Percentiles rank a stretch among this genome's conserved stretches.
These are phyloP conservation scores for Brenthis hecate DNA, from an alignment of 2,888 invertebrate genomes.

Conservation along the genomic window DNA sequence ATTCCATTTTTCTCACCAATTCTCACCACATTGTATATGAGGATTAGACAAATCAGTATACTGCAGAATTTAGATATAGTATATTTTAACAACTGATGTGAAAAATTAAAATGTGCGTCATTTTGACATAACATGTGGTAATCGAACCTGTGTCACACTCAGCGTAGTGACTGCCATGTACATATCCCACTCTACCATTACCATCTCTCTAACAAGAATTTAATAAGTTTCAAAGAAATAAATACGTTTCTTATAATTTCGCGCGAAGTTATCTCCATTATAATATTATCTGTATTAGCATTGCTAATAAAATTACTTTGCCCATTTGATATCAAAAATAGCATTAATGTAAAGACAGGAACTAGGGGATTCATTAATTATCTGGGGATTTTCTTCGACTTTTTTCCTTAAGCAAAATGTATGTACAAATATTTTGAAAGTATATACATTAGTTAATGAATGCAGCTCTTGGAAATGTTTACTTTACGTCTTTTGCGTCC, in stretches of 20 bases:
- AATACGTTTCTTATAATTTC: neutral
- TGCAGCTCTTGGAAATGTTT: constrained; percentile 72
- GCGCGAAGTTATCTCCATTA: neutral
- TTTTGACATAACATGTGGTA: no score
- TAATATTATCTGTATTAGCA: constrained; percentile 3
- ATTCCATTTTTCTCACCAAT: no score
- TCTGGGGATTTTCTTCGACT: constrained; percentile 51
- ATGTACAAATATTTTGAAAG: constrained; percentile 80
- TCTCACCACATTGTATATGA: no score
- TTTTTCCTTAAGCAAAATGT: constrained; percentile 72
- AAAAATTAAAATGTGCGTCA: no score
- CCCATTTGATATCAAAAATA: constrained; percentile 13
- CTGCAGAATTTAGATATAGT: no score
- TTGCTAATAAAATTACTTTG: constrained; percentile 4
- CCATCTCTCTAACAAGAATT: no score
- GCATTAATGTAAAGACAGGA: constrained; percentile 39
- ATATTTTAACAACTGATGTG: no score
- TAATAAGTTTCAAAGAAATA: neutral
- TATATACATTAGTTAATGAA: constrained; percentile 82
- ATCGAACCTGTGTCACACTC: no score
- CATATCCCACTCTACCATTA: no score
- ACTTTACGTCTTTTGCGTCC: constrained; percentile 57
- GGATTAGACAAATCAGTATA: no score
- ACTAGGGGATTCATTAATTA: constrained; percentile 50
- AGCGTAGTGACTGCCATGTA: no score